Evolutionary conservation across 1,140 invertebrate genomes (phyloP).

Genomic region (Drosophila simulans): DNA sequence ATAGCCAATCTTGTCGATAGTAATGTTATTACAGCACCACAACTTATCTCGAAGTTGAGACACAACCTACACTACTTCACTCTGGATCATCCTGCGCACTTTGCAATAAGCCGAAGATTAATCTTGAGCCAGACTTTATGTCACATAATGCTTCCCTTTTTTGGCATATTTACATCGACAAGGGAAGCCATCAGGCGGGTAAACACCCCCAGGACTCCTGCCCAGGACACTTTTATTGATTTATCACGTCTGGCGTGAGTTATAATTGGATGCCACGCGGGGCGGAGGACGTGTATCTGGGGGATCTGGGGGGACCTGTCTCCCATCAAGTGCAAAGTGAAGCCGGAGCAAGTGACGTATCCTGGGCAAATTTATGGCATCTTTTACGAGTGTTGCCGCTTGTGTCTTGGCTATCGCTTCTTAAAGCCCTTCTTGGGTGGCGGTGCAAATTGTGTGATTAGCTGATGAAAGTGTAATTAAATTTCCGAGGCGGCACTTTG

Average conservation of each 20-base stretch:
- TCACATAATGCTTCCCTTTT: constrained; percentile 57
- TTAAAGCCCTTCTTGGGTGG: constrained; percentile 35
- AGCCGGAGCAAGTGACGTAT: constrained; percentile 38
- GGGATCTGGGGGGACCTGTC: constrained; percentile 7
- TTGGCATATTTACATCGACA: constrained; percentile 58
- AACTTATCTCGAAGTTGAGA: constrained; percentile 8
- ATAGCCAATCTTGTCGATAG: too few relatives aligned
- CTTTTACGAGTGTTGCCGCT: constrained; percentile 42
- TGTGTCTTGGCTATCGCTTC: constrained; percentile 13
- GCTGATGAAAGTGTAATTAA: constrained; percentile 64
- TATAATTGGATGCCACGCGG: constrained; percentile 62
- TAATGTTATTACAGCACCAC: background rate
- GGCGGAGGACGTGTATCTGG: background rate
- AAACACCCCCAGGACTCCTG: constrained; percentile 52
- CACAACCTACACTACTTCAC: constrained; percentile 8
- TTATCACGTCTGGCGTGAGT: constrained; percentile 64
- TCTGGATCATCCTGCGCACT: constrained; percentile 18
- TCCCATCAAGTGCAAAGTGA: constrained; percentile 51
- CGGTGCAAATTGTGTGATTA: constrained; percentile 59
- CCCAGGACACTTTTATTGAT: constrained; percentile 68
- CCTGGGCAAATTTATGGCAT: constrained; percentile 46
- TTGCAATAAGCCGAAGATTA: constrained; percentile 42
- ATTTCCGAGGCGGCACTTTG: constrained; percentile 49
- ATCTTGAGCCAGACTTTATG: constrained; percentile 57
- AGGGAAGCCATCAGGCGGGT: constrained; percentile 48